Evolutionary conservation across 2,888 invertebrate species (phyloP).

Genomic region (Thymelicus lineola): DNA sequence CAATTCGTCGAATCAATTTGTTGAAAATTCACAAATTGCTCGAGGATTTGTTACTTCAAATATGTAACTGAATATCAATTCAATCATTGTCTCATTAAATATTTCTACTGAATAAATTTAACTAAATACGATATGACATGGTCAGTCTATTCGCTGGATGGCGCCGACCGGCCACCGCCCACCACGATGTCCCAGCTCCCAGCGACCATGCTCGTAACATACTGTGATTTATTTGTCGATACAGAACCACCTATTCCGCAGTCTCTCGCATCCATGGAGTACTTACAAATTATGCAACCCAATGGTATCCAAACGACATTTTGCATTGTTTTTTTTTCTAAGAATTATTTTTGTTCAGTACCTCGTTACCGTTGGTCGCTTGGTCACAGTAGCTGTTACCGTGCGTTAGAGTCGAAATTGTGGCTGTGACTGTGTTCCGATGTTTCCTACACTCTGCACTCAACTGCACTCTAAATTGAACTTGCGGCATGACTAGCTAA

Average conservation of each 20-base stretch:
- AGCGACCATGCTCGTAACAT: slow-evolving; percentile 73
- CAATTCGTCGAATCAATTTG: too few species aligned
- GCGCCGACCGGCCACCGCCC: slow-evolving; percentile 40
- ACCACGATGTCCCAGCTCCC: slow-evolving; percentile 40
- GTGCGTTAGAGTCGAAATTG: slow-evolving; percentile 71
- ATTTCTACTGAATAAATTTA: too few species aligned
- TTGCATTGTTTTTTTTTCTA: slow-evolving; percentile 65
- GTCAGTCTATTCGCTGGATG: slow-evolving; percentile 14
- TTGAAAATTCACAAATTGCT: too few species aligned
- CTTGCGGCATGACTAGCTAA: slow-evolving; percentile 71
- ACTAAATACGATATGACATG: too few species aligned
- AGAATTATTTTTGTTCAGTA: slow-evolving; percentile 56
- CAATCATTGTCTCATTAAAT: too few species aligned
- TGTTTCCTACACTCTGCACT: slow-evolving; percentile 59
- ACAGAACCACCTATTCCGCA: slow-evolving; percentile 83
- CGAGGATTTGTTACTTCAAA: too few species aligned
- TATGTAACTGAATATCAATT: too few species aligned
- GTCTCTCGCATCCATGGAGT: slow-evolving; percentile 82
- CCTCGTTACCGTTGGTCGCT: slow-evolving; percentile 53
- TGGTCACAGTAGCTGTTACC: slow-evolving; percentile 61
- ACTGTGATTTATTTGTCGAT: slow-evolving; percentile 80
- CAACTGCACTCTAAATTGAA: slow-evolving; percentile 57
- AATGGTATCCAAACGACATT: slow-evolving; percentile 78
- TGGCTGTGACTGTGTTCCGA: slow-evolving; percentile 79
- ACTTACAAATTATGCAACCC: slow-evolving; percentile 83